Base-by-base conservation (phyloP, 2,113 vertebrate species). In the Stigmatopora nigra region DNA sequence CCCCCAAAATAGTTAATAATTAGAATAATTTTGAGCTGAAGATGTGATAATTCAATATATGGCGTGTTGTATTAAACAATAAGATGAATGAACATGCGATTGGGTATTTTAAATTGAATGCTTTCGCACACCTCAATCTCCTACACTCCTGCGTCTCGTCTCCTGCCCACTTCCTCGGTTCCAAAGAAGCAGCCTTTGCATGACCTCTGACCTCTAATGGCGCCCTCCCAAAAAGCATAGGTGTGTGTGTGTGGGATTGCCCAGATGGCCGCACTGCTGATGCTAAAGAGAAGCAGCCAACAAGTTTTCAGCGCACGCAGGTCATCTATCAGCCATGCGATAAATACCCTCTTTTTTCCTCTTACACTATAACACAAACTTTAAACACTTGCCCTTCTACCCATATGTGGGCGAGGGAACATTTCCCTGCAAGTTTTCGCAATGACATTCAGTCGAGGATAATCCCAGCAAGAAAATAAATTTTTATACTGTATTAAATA, bases 231-330 rank as follows among this genome's bases (percentile, higher is more conserved):
- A 76, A 67, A 79, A 78, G 22, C 73, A 78, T 79, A 85, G 82
- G 83, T 85, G 83, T 73, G 71, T 80, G 71, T 80, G 72, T 79
- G 76, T 80, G 73, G 80, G 64, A 80, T 79, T 81, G 75, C 71
- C 79, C 86, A 90, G 85, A 88, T 84, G 86, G 82, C 75, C 1
- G 51, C 52, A 64, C 51, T 76, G 68, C 63, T 80, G 71, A 73
- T 67, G 69, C 67, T 63, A 69, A 79, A 53, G 13, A 58, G 71
- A 68, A 19, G 68, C 59, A 70, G 75, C 75, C 75, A 78, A 72
- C 56, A 56, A 52, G n/a, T 19, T 22, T 60, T 67, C 22, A 46
- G 59, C 65, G 69, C 59, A 49, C 16, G 4, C 59, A 15, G 73
- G 78, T 77, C 73, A 73, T 61, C 58, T 38, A 46, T 36, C 12